Evolutionary conservation across 2,888 invertebrate genomes (phyloP), one percentile per base, ranked within the genome.

Genomic region (Amphipoea oculea): DNA sequence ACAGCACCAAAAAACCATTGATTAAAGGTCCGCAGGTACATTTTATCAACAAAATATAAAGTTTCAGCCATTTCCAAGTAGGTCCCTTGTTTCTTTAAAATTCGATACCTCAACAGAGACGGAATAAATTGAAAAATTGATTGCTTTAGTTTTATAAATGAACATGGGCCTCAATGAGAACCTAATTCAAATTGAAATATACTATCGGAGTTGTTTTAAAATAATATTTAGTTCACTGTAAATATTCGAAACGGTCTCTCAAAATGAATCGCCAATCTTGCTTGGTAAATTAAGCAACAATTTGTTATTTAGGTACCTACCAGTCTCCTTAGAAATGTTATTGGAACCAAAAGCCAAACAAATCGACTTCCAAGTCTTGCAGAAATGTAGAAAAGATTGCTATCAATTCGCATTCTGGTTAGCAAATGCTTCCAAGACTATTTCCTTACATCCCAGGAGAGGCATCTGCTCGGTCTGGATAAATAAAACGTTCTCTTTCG

Each of bases 381-480:
- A 73, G 54, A 73, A 81, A 83, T 62, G 62, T 70, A 76, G 66
- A 66, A 65, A 66, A 76, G 60, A 82, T 73, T 65, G 57, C 57
- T 60, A 67, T 77, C 73, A 67, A 66, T 74, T 40, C n/a, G 65
- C 57, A 74, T 72, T 82, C 82, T 62, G 73, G 71, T 86, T 86
- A 67, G 54, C 42, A 82, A 82, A 81, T 68, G 68, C 40, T 65
- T 54, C 69, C 51, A 73, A 84, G 67, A 63, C 71, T 77, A 60
- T 78, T 83, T 78, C 48, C 71, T 74, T 68, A 23, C 40, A 71
- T 86, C 84, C 84, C 84, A 17, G 40, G 84, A 79, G 79, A 73
- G 69, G 48, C 69, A 83, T 86, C 79, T 75, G 74, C 79, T 70
- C n/a, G 48, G 36, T 70, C 68, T 70, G 71, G 42, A 67, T 74